These are phyloP conservation scores for Bufotes viridis DNA, from an alignment of 2,797 vertebrate species.

Conservation along the genomic window DNA sequence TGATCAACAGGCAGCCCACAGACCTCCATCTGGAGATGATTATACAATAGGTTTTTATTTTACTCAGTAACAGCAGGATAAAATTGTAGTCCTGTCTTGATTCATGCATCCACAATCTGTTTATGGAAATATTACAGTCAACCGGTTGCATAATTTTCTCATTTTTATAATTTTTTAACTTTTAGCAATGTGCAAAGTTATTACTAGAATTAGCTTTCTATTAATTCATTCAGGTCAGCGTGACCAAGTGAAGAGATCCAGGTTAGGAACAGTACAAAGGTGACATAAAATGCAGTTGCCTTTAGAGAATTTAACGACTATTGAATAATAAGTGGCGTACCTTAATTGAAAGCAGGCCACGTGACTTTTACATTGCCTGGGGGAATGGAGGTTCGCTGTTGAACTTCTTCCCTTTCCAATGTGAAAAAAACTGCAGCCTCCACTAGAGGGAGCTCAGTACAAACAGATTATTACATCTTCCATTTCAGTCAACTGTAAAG, in stretches of 20 bases:
- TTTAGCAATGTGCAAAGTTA: not conserved
- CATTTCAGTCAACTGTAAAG: too few species aligned
- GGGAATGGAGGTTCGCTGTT: too few species aligned
- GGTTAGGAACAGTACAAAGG: not conserved
- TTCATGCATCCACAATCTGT: conserved; percentile 6
- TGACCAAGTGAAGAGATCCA: not conserved
- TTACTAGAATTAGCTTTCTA: not conserved
- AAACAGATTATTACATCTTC: too few species aligned
- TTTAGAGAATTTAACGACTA: too few species aligned
- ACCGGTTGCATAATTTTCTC: not conserved
- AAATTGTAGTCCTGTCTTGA: conserved; percentile 1
- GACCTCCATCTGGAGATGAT: conserved; percentile 51
- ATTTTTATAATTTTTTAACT: not conserved
- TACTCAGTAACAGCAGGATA: conserved; percentile 7
- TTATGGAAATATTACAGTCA: not conserved
- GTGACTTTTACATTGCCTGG: too few species aligned
- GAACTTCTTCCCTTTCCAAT: too few species aligned
- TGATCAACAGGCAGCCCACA: conserved; percentile 47
- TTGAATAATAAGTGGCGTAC: too few species aligned
- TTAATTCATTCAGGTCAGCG: not conserved
- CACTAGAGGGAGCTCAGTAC: too few species aligned
- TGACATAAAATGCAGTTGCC: not conserved
- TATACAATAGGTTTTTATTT: conserved; percentile 26
- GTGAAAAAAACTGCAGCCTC: too few species aligned
- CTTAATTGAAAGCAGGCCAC: too few species aligned